Evolutionary conservation across 2,113 vertebrate species (phyloP), one percentile per base, ranked within the genome.

Genomic region (Arenaria interpres): DNA sequence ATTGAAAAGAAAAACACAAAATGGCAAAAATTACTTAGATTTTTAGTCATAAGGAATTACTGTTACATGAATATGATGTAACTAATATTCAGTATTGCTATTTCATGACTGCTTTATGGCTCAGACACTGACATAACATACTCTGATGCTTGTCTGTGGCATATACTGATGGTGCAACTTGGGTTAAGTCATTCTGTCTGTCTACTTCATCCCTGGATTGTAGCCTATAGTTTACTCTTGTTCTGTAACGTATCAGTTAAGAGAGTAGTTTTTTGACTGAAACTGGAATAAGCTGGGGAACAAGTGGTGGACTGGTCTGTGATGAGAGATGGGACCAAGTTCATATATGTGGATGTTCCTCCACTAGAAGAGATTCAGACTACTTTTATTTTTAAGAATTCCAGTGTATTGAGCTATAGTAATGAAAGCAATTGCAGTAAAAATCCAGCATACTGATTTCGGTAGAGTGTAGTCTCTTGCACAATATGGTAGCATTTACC

Each of bases 31-130:
- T 25, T 16, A n/a, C 32, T 72, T 83, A 53, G 20, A 46, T 45
- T 95, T 95, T 90, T 88, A 95, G 91, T 96, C 46, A 41, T 85
- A 88, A 93, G 79, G 68, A 74, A 63, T 67, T 90, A 39, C 32
- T 21, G 63, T 57, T 94, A 51, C 7, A 32, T 32, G 80, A 96
- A 51, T 16, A 7, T 27, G 51, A 33, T 50, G 5, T 77, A 46
- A 81, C 87, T 84, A 69, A 81, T 74, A 89, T 19, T 30, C 37
- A 30, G 45, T 37, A n/a, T 77, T 96, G 56, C 54, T 75, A 27
- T 92, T 89, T 95, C 64, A 35, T 57, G 53, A 30, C 46, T 87
- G 32, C 53, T 94, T 91, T 35, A 6, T 80, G 69, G 11, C 37
- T 59, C 35, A 28, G 46, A 41, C 18, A 7, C 35, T 13, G 11